phyloP scores from a whole-genome alignment of 1,140 invertebrate species.

The Psix sp. region DNA sequence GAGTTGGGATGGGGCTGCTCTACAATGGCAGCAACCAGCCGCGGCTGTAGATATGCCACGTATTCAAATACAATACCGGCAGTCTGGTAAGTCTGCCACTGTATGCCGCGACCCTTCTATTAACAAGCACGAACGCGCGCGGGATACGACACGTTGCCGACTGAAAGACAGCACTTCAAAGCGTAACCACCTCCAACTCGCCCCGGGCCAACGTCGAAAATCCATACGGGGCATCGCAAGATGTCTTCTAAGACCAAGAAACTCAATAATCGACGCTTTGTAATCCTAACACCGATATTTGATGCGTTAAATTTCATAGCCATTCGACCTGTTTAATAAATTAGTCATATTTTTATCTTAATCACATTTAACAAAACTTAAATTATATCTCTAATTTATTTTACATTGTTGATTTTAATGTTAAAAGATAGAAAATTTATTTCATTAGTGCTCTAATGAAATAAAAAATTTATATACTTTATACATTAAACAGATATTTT shows the following conservation, averaged over 20 bases:
- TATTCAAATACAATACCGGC: constrained; percentile 74
- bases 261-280: constrained; percentile 72
- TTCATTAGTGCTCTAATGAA: too few relatives aligned
- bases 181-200: constrained; percentile 62
- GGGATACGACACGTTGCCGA: constrained; percentile 72
- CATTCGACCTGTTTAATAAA: too few relatives aligned
- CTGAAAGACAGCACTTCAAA: constrained; percentile 75
- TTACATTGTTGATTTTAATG: too few relatives aligned
- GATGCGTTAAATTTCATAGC: too few relatives aligned
- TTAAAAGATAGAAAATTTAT: too few relatives aligned
- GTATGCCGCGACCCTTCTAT: constrained; percentile 68
- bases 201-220: constrained; percentile 65
- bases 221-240: constrained; percentile 60
- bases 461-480: too few relatives aligned
- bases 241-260: constrained; percentile 64
- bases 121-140: constrained; percentile 71
- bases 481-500: too few relatives aligned
- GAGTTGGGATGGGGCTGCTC: constrained; percentile 41
- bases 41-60: constrained; percentile 70
- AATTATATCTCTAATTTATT: too few relatives aligned
- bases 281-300: too few relatives aligned
- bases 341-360: too few relatives aligned
- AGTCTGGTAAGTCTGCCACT: constrained; percentile 69
- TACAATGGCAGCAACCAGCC: constrained; percentile 66
- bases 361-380: too few relatives aligned